phyloP scores from a whole-genome alignment of 1,140 invertebrate genomes.

The Mylabris phalerata region DNA sequence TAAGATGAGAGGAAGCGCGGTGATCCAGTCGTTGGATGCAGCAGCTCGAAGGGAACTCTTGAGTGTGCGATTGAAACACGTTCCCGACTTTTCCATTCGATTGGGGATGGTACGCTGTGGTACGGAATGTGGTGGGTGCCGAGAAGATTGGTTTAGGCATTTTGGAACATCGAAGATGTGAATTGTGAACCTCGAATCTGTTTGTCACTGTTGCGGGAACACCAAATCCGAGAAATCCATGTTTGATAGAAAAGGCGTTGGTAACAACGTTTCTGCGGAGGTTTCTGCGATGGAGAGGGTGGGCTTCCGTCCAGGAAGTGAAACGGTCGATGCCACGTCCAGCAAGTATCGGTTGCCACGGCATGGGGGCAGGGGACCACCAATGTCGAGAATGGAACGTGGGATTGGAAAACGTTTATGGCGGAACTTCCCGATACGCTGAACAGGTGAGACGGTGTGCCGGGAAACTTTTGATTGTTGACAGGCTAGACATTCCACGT shows the following conservation, averaged over 20 bases:
- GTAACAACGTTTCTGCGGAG: conserved; percentile 11
- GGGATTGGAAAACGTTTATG: conserved; percentile 18
- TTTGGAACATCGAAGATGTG: too few species aligned
- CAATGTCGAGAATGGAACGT: conserved; percentile 34
- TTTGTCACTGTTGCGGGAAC: too few species aligned
- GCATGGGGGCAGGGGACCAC: conserved; percentile 34
- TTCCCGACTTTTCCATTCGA: too few species aligned
- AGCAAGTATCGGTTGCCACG: conserved; percentile 11
- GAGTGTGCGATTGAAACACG: too few species aligned
- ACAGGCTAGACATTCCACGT: conserved; percentile 2
- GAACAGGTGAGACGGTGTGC: conserved; percentile 9
- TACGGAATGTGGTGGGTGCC: too few species aligned
- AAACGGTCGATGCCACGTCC: conserved; percentile 1
- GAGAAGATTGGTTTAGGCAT: too few species aligned
- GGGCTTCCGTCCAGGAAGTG: not conserved
- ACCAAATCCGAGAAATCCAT: too few species aligned
- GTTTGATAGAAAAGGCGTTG: conserved; percentile 1
- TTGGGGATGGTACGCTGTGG: too few species aligned
- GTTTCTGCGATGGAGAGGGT: conserved; percentile 14
- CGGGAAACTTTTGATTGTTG: conserved; percentile 17
- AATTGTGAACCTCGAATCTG: too few species aligned
- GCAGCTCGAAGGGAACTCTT: too few species aligned
- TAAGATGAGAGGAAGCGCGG: too few species aligned
- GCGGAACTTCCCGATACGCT: conserved; percentile 10
- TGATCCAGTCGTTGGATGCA: too few species aligned